Evolutionary conservation across 2,888 invertebrate genomes (phyloP).

Genomic region (Prosopocoilus inquinatus): DNA sequence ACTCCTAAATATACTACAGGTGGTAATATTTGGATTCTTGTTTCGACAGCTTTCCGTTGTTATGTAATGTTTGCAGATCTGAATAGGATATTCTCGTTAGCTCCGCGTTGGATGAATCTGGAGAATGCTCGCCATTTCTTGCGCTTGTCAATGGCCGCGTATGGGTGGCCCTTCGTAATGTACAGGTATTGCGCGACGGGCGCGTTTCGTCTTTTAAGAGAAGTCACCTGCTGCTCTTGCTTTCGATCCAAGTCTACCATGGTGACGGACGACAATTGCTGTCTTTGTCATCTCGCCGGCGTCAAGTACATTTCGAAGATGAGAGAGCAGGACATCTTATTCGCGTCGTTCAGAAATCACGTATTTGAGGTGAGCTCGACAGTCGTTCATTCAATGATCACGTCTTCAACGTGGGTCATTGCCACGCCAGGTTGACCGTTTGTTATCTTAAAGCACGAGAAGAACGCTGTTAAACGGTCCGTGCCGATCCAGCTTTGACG

Average conservation of each 20-base stretch:
- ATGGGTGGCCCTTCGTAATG: constrained; percentile 86
- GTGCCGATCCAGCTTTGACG: no score
- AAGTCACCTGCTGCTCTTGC: constrained; percentile 71
- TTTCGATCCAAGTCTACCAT: constrained; percentile 57
- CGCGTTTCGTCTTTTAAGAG: constrained; percentile 66
- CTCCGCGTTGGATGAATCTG: constrained; percentile 79
- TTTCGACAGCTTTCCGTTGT: background rate
- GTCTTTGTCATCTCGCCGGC: constrained; percentile 82
- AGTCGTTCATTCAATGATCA: no score
- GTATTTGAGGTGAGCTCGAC: constrained; percentile 68
- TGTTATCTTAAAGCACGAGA: no score
- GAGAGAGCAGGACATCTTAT: constrained; percentile 76
- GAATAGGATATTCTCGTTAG: constrained; percentile 59
- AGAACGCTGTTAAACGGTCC: no score
- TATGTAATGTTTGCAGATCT: constrained; percentile 49
- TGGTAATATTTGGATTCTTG: constrained; percentile 35
- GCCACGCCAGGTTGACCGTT: no score
- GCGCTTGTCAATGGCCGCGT: constrained; percentile 77
- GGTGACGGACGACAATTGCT: constrained; percentile 87
- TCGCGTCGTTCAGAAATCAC: constrained; percentile 82
- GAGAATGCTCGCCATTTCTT: constrained; percentile 75
- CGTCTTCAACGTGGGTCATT: no score
- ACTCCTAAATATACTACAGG: constrained; percentile 64
- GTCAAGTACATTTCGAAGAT: constrained; percentile 76
- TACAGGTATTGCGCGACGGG: constrained; percentile 75